Evolutionary conservation across 2,113 vertebrate genomes (phyloP), one percentile per base, ranked within the genome.

Genomic region (Caranx ignobilis): DNA sequence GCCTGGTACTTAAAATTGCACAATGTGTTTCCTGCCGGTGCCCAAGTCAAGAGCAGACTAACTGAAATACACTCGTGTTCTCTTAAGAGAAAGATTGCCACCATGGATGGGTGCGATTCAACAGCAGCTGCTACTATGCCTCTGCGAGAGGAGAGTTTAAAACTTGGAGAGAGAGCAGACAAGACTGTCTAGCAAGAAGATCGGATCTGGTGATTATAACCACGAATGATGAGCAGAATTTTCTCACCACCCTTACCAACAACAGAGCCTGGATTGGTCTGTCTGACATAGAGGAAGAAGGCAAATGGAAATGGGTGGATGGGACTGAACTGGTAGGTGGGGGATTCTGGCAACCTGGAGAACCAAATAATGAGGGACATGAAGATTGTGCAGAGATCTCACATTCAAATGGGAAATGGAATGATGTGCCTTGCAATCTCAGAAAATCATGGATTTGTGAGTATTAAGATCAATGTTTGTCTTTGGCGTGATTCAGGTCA

Each of bases 271-370:
- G 87, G 84, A 81, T 87, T 5, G 82, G 84, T 13, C 57, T 90
- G 70, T 77, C 50, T 43, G 77, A 80, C 35, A 45, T 0, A 0
- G 4, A 19, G 2, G 3, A 2, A 1, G 79, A 82, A 6, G 16
- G 18, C 6, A n/a, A 2, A 12, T 91, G 82, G 86, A 62, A 10
- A 55, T 91, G 84, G 90, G 84, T 81, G 66, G 77, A 89, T 43
- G 21, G 77, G 39, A 47, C 75, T 15, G 7, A 21, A 2, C 43
- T 88, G 19, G 10, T 4, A 4, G 16, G 12, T 11, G 41, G 10
- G 15, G 16, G 16, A 48, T 84, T 84, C 62, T 90, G 88, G 88
- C 21, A 59, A 26, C 0, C 1, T 0, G 77, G 67, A 21, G 85
- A 90, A 45, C 88, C 85, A 12, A 88, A 86, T 34, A 19, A 82